Percentiles rank a stretch among this genome's conserved stretches.
Conservation (phyloP, 2,113 vertebrate genomes). For the Marmota monax region DNA sequence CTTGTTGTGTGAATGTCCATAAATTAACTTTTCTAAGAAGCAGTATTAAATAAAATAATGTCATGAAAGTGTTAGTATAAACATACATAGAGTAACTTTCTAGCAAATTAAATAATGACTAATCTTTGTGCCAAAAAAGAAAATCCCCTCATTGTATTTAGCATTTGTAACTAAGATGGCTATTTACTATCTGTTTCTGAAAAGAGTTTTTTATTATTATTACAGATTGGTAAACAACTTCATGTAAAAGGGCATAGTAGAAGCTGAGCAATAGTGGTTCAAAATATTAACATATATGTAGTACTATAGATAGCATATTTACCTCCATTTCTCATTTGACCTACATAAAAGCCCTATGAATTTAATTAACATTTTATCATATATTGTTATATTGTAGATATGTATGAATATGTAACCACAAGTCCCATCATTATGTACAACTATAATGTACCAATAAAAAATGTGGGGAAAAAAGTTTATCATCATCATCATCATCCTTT, state of each 20-base stretch:
- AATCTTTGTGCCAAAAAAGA: background rate
- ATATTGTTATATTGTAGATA: no score
- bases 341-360: background rate
- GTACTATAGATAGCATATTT: background rate
- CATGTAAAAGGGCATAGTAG: background rate
- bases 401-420: no score
- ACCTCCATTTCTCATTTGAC: background rate
- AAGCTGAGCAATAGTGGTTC: background rate
- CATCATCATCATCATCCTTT: background rate
- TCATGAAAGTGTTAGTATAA: background rate
- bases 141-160: background rate
- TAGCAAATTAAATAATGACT: background rate
- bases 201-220: background rate
- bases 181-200: background rate
- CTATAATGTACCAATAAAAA: no score
- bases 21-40: background rate
- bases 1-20: background rate
- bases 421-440: no score
- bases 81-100: slow-evolving; percentile 9
- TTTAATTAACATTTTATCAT: background rate
- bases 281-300: background rate
- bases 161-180: background rate
- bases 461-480: no score
- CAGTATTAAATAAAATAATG: slow-evolving; percentile 2
- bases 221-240: background rate